Evolutionary conservation across 2,888 invertebrate species (phyloP), one percentile per base, ranked within the genome.

Genomic region (Clitarchus hookeri): DNA sequence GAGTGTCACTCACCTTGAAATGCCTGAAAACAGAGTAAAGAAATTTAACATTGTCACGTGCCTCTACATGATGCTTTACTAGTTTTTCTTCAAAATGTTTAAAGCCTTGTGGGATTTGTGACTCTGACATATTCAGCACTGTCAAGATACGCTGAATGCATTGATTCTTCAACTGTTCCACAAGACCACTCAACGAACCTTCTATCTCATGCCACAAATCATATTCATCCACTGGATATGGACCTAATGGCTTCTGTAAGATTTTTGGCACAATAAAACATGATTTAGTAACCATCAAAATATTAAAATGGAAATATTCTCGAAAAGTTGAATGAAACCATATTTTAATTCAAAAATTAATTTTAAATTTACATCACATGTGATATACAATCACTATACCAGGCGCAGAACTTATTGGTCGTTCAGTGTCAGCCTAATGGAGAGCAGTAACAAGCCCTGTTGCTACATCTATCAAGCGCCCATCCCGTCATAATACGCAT

Each of bases 201-300:
- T 97, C 96, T 88, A 96, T 93, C 89, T 96, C 95, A 85, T 96
- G 94, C 98, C 98, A 98, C 89, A 96, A 96, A 87, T 95, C 95
- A 90, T 96, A 96, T 90, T 98, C 98, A 0, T 96, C 95, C 86
- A 98, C 93, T 0, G 98, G 97, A 0, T 96, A 96, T 87, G 95
- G 94, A 0, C 96, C 96, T 83, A 94, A 93, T 0, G 95, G 93
- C 87, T 93, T 91, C 93, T 94, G 89, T 87, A 89, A 89, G 48
- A 48, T 1, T 48, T 48, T 48, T 48, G 48, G 48, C 16, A 48
- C 8, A 48, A 48, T 48, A 13, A 48, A 48, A 48, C 36, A 48
- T 16, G 11, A 48, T 48, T 48, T 48, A 48, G 48, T 48, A 48
- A 16, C 48, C 11, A 13, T 48, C 11, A 48, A 48, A 48, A 48